Evolutionary conservation across 2,797 vertebrate genomes (phyloP).

Genomic region (Streptopelia turtur): DNA sequence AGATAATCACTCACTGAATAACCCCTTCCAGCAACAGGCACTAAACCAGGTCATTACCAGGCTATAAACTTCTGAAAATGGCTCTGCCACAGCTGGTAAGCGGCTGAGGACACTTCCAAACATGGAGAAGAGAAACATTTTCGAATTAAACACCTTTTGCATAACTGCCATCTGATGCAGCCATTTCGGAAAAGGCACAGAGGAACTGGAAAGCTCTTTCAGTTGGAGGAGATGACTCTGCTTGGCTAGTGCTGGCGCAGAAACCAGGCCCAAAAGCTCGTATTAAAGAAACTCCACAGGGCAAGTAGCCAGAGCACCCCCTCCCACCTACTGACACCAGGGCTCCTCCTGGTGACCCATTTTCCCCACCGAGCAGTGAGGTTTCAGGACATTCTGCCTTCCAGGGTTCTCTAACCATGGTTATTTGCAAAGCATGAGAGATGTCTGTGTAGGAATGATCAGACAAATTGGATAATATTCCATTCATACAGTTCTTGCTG

Average conservation of each 20-base stretch:
- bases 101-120: neutral
- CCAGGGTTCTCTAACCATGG: neutral
- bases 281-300: neutral
- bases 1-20: neutral
- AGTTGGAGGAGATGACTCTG: neutral
- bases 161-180: neutral
- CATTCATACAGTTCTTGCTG: neutral
- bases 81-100: slow-evolving; percentile 6
- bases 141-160: slow-evolving; percentile 7
- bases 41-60: slow-evolving; percentile 1
- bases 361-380: neutral
- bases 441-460: neutral
- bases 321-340: neutral
- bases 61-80: neutral
- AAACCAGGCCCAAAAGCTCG: neutral
- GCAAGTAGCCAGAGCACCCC: neutral
- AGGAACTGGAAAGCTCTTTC: neutral
- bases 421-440: neutral
- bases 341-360: neutral
- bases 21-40: neutral
- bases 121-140: neutral
- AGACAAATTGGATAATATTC: slow-evolving; percentile 27
- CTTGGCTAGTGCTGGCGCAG: neutral
- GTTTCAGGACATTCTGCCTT: neutral
- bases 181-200: neutral